These are phyloP conservation scores for Mythimna impura DNA, from an alignment of 2,888 invertebrate genomes.

Conservation along the genomic window DNA sequence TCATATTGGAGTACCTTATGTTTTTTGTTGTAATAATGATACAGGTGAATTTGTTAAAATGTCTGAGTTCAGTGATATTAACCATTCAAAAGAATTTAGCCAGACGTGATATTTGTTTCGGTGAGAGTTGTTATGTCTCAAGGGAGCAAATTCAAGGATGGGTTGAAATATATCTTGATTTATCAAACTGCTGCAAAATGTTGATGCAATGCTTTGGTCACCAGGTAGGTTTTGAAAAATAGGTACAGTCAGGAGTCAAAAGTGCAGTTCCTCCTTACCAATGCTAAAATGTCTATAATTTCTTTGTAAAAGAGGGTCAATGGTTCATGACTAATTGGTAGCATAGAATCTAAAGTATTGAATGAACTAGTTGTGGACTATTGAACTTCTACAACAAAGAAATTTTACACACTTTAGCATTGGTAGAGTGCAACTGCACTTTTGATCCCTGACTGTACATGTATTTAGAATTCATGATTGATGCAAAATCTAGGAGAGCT, in stretches of 20 bases:
- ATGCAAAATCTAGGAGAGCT: too few species aligned
- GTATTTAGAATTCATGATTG: background rate
- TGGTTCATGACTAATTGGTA: too few species aligned
- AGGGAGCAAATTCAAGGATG: constrained; percentile 24
- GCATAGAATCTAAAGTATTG: too few species aligned
- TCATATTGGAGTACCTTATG: background rate
- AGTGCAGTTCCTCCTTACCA: too few species aligned
- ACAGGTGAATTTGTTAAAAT: background rate
- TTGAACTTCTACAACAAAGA: too few species aligned
- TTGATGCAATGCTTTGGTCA: constrained; percentile 11
- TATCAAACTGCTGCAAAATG: constrained; percentile 19
- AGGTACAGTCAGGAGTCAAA: too few species aligned
- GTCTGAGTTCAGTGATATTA: constrained; percentile 11
- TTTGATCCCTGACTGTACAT: background rate
- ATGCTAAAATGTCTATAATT: too few species aligned
- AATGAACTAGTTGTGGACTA: too few species aligned
- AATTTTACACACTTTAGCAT: too few species aligned
- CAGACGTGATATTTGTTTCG: background rate
- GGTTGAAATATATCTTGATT: constrained; percentile 13
- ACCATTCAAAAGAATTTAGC: background rate
- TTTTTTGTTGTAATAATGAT: constrained; percentile 7
- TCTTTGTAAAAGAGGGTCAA: too few species aligned
- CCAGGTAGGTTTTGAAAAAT: background rate
- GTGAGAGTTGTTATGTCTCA: background rate
- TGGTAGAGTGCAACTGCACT: too few species aligned